Percentiles rank a stretch among this genome's conserved stretches.
Evolutionary conservation across 2,888 invertebrate species (phyloP).

Genomic region (Beris morrisii): DNA sequence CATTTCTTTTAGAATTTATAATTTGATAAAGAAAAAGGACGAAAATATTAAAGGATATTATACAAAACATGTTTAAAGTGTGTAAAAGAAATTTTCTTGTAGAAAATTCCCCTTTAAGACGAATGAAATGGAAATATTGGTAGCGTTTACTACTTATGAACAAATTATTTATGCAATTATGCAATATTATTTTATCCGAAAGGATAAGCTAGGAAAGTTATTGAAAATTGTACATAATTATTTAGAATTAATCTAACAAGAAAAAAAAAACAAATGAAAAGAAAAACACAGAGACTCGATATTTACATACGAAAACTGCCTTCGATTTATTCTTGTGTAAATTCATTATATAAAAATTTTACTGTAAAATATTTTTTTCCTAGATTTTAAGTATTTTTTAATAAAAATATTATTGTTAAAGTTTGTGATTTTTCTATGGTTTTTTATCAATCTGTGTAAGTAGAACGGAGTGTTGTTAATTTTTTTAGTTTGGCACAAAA

Average conservation of each 20-base stretch:
- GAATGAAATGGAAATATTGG: too few relatives aligned
- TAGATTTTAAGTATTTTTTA: constrained; percentile 26
- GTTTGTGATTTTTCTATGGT: background rate
- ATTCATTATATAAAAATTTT: constrained; percentile 10
- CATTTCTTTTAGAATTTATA: background rate
- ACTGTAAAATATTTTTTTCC: constrained; percentile 20
- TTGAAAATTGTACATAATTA: too few relatives aligned
- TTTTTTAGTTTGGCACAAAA: too few relatives aligned
- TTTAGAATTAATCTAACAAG: too few relatives aligned
- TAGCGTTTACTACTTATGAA: too few relatives aligned
- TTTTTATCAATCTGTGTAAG: too few relatives aligned
- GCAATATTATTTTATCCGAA: too few relatives aligned
- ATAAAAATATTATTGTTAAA: constrained; percentile 30
- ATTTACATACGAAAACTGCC: constrained; percentile 13
- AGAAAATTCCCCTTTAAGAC: background rate
- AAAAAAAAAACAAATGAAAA: too few relatives aligned
- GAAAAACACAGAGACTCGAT: too few relatives aligned
- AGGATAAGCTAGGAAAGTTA: too few relatives aligned
- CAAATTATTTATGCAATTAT: too few relatives aligned
- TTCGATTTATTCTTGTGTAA: background rate
- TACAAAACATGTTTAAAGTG: background rate
- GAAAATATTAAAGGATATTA: constrained; percentile 1
- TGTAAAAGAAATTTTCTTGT: constrained; percentile 13
- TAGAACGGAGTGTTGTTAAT: too few relatives aligned
- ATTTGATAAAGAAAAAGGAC: background rate